Percentiles rank a stretch among this genome's conserved stretches.
These are phyloP conservation scores for Caenorhabditis doughertyi DNA, from an alignment of 2,888 invertebrate genomes.

Conservation along the genomic window DNA sequence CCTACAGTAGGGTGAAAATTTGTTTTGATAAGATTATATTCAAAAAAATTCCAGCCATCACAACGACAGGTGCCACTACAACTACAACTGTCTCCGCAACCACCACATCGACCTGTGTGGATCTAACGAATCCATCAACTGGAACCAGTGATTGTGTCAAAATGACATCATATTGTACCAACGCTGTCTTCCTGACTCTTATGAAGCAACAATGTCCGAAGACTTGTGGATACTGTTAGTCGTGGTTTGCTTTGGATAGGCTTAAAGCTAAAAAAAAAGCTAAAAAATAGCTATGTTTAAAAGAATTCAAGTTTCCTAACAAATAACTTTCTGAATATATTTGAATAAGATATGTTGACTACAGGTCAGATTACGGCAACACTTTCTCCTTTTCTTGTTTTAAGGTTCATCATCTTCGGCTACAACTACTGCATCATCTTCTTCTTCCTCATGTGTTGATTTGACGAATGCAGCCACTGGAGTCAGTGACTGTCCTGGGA, in stretches of 20 bases:
- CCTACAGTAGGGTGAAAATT: conserved; percentile 15
- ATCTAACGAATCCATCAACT: conserved; percentile 18
- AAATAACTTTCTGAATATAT: too few species aligned
- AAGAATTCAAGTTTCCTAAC: too few species aligned
- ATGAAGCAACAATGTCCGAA: conserved; percentile 61
- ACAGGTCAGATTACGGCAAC: too few species aligned
- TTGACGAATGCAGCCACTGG: conserved; percentile 48
- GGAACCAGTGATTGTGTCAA: conserved; percentile 47
- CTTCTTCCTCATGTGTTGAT: conserved; percentile 47
- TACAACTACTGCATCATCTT: neutral
- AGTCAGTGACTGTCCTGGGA: conserved; percentile 45
- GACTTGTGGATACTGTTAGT: conserved; percentile 59
- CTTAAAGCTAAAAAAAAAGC: too few species aligned
- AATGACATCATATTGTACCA: conserved; percentile 35
- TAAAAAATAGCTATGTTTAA: too few species aligned
- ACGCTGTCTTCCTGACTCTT: conserved; percentile 40
- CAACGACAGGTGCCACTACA: conserved; percentile 45
- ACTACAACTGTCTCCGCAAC: neutral
- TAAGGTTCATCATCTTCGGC: conserved; percentile 9
- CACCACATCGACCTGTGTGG: neutral
- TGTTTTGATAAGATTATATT: neutral
- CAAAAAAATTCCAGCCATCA: conserved; percentile 23
- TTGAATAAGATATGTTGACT: too few species aligned
- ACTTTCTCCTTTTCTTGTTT: neutral
- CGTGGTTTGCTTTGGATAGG: too few species aligned